Conservation (phyloP, 1,140 invertebrate genomes). For the Ips typographus region DNA sequence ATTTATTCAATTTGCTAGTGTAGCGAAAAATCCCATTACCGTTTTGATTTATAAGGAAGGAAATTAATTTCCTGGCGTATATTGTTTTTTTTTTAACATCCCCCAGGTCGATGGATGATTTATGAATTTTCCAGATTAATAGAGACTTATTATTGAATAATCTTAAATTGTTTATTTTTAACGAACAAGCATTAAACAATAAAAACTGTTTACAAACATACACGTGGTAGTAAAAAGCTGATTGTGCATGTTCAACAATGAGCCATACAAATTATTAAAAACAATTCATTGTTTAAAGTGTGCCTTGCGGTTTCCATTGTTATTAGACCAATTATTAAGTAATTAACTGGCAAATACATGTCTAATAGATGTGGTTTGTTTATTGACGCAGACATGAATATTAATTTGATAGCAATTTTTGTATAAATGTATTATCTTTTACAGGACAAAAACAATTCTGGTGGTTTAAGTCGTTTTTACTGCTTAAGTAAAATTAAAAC, state of each 20-base stretch:
- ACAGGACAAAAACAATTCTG: too few relatives aligned
- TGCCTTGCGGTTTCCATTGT: constrained; percentile 12
- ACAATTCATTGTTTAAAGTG: constrained; percentile 9
- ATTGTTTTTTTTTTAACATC: not conserved
- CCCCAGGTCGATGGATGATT: not conserved
- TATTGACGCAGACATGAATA: too few relatives aligned
- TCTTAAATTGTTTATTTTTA: not conserved
- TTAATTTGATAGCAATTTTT: too few relatives aligned
- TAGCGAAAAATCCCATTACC: constrained; percentile 4
- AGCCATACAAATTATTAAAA: constrained; percentile 10
- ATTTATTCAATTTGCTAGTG: not conserved
- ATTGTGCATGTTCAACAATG: not conserved
- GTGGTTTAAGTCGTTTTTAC: too few relatives aligned
- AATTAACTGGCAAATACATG: not conserved
- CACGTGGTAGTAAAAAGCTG: too few relatives aligned
- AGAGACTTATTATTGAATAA: not conserved
- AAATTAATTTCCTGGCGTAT: constrained; percentile 1
- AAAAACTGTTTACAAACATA: too few relatives aligned
- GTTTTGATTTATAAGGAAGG: constrained; percentile 1
- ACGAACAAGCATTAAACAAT: not conserved
- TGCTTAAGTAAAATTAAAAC: too few relatives aligned
- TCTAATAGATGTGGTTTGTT: not conserved
- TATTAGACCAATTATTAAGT: constrained; percentile 17
- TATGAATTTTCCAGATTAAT: constrained; percentile 1
- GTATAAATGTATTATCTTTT: too few relatives aligned